Evolutionary conservation across 2,888 invertebrate genomes (phyloP), one percentile per base, ranked within the genome.

Genomic region (Anodontia alba): DNA sequence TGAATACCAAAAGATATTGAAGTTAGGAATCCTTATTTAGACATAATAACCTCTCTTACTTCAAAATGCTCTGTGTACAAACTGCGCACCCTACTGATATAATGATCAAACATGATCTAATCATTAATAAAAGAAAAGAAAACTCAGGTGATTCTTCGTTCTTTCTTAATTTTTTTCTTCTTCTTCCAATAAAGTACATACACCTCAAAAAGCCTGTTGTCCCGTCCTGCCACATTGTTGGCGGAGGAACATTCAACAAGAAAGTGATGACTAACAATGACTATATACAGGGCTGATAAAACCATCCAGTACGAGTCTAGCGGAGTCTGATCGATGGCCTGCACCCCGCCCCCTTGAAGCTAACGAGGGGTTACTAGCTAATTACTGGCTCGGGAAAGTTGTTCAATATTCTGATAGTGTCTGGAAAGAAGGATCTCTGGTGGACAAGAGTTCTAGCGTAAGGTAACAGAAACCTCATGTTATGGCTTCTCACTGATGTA

Each of bases 271-370:
- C 57, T 57, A 26, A 26, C 5, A 57, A 57, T 7, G 3, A 29
- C 7, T 57, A 5, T 57, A 57, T 29, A 57, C n/a, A n/a, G n/a
- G n/a, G n/a, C 26, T 57, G 57, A 23, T 26, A 17, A 2, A 57
- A 57, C 5, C 57, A 57, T 57, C 57, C 57, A 57, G 29, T 57
- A 26, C 57, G 57, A 57, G 5, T 26, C 29, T 57, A 57, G 57
- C 57, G 57, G 29, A 57, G 57, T 57, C 57, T 57, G 57, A 57
- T 7, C n/a, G n/a, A n/a, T n/a, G n/a, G n/a, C 5, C 3, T 10
- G 7, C 29, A 20, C 23, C 23, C 29, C 17, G 23, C 57, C 57
- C 29, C 29, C 23, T 57, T 57, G 57, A 57, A 26, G 57, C 57
- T 57, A 29, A 26, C 57, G 29, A 57, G 26, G 49, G 49, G 10